Evolutionary conservation across 2,797 vertebrate genomes (phyloP).

Genomic region (Sus cebifrons): DNA sequence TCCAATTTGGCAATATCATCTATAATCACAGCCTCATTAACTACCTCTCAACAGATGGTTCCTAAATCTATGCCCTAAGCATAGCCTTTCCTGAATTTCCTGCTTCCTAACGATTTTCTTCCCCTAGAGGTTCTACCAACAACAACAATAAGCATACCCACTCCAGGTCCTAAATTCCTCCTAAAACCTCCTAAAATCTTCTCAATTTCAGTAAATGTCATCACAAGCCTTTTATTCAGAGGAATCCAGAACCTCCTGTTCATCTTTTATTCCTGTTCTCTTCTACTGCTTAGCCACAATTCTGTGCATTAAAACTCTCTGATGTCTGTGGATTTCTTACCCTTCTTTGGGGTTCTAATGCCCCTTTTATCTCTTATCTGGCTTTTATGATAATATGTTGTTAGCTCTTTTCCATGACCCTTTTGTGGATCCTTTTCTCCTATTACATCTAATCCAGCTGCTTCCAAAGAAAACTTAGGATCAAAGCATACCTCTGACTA

Average conservation of each 20-base stretch:
- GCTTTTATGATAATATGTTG: not conserved
- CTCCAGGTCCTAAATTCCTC: not conserved
- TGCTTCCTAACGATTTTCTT: not conserved
- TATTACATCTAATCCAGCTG: not conserved
- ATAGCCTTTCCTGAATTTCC: not conserved
- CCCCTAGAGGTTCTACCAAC: not conserved
- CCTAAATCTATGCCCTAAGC: not conserved
- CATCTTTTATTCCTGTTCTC: not conserved
- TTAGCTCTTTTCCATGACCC: not conserved
- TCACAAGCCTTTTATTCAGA: not conserved
- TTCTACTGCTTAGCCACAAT: not conserved
- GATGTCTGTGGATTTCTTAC: not conserved
- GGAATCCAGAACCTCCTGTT: not conserved
- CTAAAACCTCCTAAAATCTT: not conserved
- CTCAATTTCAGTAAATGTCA: not conserved
- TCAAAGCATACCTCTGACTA: not conserved
- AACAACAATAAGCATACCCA: not conserved
- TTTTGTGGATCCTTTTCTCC: not conserved
- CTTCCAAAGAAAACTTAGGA: not conserved
- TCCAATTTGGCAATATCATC: not conserved
- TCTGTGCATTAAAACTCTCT: not conserved
- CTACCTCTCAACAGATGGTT: not conserved
- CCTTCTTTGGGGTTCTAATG: not conserved
- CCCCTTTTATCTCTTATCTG: not conserved
- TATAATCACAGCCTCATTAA: not conserved